Conservation (phyloP, 1,140 invertebrate species). For the Hyphantria cunea region DNA sequence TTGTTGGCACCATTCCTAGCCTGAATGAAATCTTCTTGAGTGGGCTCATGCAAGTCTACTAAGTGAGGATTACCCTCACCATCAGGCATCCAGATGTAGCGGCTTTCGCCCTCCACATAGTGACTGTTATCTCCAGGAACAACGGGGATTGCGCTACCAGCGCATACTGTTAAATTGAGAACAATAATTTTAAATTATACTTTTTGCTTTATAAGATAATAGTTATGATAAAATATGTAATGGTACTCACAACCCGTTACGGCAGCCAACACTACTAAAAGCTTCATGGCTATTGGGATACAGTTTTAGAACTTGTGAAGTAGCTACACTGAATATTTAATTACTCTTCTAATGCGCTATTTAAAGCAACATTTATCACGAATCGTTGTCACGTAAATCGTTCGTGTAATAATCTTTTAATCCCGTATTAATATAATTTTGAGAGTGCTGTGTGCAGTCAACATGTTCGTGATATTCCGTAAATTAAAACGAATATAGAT, state of each 20-base stretch:
- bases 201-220: not conserved
- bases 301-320: too few species aligned
- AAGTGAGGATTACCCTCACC: constrained; percentile 37
- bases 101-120: constrained; percentile 45
- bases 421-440: too few species aligned
- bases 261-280: constrained; percentile 10
- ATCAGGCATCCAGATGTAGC: constrained; percentile 46
- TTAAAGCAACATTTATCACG: too few species aligned
- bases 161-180: constrained; percentile 34
- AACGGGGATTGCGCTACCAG: constrained; percentile 33
- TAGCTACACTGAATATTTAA: too few species aligned
- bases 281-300: not conserved
- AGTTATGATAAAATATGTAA: not conserved
- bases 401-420: too few species aligned
- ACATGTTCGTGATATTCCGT: too few species aligned
- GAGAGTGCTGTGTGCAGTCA: too few species aligned
- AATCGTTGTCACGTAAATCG: too few species aligned
- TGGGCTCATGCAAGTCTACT: constrained; percentile 40
- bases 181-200: not conserved
- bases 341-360: too few species aligned
- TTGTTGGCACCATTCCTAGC: constrained; percentile 44
- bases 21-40: constrained; percentile 1
- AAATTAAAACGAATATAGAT: too few species aligned
- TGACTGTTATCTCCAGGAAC: constrained; percentile 47
- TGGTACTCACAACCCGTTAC: constrained; percentile 12